Evolutionary conservation across 2,888 invertebrate species (phyloP), one percentile per base, ranked within the genome.

Genomic region (Tridacna gigas): DNA sequence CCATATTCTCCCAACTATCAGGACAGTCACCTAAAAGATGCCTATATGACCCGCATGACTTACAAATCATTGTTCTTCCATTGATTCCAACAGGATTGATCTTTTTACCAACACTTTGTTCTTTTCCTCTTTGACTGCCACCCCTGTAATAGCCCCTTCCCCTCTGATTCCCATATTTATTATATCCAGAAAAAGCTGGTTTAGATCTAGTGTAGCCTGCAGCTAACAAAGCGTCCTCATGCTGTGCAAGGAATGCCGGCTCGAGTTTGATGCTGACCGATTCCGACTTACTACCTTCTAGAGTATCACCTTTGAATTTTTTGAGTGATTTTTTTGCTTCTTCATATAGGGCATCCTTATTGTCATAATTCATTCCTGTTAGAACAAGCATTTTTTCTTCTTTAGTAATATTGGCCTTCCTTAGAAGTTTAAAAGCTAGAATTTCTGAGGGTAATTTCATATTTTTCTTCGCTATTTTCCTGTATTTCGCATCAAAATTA

Each of bases 391-490:
- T 63, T 69, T 77, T 61, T 61, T 71, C 80, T 82, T 26, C 47
- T 77, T 86, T 88, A 26, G 84, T 82, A 15, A 89, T 84, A 47
- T 82, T 83, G 18, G 87, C 82, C 63, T 80, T 84, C n/a, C 84
- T 74, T 20, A 88, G 60, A 47, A 88, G 61, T 74, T 86, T 84
- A 51, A 84, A 84, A 25, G 86, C 84, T 45, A 89, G 65, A 48
- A 89, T 89, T 83, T 89, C 88, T 45, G 83, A 47, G 37, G 89
- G 86, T 15, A 89, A 45, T 65, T 66, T 86, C 86, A 89, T 88
- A n/a, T 85, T 83, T 74, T 85, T 87, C 76, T 89, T 89, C 22
- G 80, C 77, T 20, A 83, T 86, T 74, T 83, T 85, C 37, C 83
- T 63, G 75, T 88, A 88, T 48, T 86, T 86, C 12, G 65, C n/a